Evolutionary conservation across 2,113 vertebrate species (phyloP).

Genomic region (Xiphophorus maculatus): DNA sequence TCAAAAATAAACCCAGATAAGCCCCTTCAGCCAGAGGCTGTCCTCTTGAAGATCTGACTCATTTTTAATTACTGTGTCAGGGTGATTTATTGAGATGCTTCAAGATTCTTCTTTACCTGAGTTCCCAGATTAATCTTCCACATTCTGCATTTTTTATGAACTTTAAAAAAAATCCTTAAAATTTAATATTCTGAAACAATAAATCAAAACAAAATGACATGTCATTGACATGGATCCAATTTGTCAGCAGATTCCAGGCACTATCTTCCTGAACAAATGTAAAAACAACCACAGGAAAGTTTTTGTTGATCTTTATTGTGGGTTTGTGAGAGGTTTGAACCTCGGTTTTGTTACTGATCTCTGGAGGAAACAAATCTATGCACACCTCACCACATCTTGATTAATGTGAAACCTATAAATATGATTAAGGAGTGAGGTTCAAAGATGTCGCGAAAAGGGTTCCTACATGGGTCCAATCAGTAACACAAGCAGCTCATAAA

Average conservation of each 20-base stretch:
- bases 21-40: constrained; percentile 32
- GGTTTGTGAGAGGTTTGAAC: not conserved
- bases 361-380: not conserved
- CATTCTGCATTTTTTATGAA: constrained; percentile 9
- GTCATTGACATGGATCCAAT: not conserved
- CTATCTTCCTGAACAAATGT: not conserved
- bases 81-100: constrained; percentile 54
- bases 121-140: constrained; percentile 15
- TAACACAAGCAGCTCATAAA: no score
- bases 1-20: constrained; percentile 55
- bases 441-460: no score
- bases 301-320: not conserved
- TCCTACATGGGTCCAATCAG: no score
- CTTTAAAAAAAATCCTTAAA: constrained; percentile 2
- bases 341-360: not conserved
- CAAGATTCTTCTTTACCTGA: constrained; percentile 18
- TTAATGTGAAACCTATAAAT: not conserved
- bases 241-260: constrained; percentile 8
- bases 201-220: constrained; percentile 1
- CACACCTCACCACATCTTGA: not conserved
- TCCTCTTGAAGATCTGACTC: constrained; percentile 17
- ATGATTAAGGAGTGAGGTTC: no score
- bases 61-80: constrained; percentile 68
- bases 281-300: not conserved
- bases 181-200: not conserved